Evolutionary conservation across 2,797 vertebrate species (phyloP), one percentile per base, ranked within the genome.

Genomic region (Oreortyx pictus): DNA sequence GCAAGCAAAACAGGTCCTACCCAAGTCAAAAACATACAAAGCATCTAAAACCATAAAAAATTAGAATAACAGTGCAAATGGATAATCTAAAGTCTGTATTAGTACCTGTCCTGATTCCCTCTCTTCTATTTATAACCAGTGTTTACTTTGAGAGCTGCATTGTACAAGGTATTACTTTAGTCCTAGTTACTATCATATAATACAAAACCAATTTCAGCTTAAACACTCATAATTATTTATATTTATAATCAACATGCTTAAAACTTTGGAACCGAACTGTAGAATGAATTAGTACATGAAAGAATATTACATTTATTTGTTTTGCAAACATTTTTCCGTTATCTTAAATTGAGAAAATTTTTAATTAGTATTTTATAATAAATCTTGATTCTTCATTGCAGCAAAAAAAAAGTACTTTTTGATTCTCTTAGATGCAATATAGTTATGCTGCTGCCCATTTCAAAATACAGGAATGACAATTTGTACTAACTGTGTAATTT

Each of bases 401-500:
- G 62, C 56, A 41, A 59, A 89, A 85, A 61, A 83, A 57, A 83
- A 73, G 70, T 62, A 88, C 27, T 60, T 91, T 64, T 47, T 27
- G 44, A 70, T 91, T 86, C 33, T 71, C 86, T 75, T 20, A 80
- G 35, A 77, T 80, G 52, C 74, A 56, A 62, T 27, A 11, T 94
- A 72, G 91, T 89, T 87, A 94, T 1, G 6, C 7, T 68, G 75
- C 70, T 92, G n/a, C 43, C 66, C 47, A 82, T 75, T 91, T 80
- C 73, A 35, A 90, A 89, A 70, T 37, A 64, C 14, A 46, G 84
- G 50, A 43, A 89, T 77, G 61, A 35, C 49, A 70, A 66, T 75
- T 81, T 91, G 82, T 92, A 79, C 59, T 89, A 75, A 88, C 83
- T 68, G 60, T 80, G 35, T 23, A 78, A 90, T 85, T 85, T 82